Percentiles rank a stretch among this genome's conserved stretches.
Evolutionary conservation across 2,888 invertebrate species (phyloP).

Genomic region (Rutpela maculata): DNA sequence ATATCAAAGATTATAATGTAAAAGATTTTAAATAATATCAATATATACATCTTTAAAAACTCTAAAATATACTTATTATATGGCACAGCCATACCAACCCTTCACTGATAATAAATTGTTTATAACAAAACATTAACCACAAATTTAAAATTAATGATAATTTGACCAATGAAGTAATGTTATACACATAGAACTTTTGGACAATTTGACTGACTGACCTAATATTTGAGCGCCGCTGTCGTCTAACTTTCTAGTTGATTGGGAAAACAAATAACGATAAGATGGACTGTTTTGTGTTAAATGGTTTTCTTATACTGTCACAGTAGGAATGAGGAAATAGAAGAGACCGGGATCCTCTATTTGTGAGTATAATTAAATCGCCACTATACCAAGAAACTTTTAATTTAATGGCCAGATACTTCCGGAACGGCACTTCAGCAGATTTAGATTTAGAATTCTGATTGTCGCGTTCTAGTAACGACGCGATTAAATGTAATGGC

Average conservation of each 20-base stretch:
- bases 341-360: slow-evolving; percentile 26
- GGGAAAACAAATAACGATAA: slow-evolving; percentile 21
- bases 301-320: slow-evolving; percentile 25
- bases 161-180: too few species aligned
- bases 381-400: slow-evolving; percentile 43
- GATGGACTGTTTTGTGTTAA: slow-evolving; percentile 14
- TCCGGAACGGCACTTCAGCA: slow-evolving; percentile 26
- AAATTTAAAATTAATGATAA: too few species aligned
- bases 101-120: too few species aligned
- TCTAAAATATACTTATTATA: too few species aligned
- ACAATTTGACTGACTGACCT: too few species aligned
- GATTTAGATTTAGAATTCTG: slow-evolving; percentile 34
- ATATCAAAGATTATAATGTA: too few species aligned
- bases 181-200: too few species aligned
- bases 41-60: too few species aligned
- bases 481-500: slow-evolving; percentile 26
- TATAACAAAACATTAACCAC: too few species aligned
- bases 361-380: slow-evolving; percentile 49
- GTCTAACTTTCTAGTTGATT: slow-evolving; percentile 10
- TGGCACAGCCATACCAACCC: too few species aligned
- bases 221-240: background rate
- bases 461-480: slow-evolving; percentile 30
- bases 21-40: too few species aligned
- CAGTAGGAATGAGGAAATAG: slow-evolving; percentile 22
- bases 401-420: slow-evolving; percentile 47